phyloP scores from a whole-genome alignment of 2,888 invertebrate species.

The Fabriciana adippe region DNA sequence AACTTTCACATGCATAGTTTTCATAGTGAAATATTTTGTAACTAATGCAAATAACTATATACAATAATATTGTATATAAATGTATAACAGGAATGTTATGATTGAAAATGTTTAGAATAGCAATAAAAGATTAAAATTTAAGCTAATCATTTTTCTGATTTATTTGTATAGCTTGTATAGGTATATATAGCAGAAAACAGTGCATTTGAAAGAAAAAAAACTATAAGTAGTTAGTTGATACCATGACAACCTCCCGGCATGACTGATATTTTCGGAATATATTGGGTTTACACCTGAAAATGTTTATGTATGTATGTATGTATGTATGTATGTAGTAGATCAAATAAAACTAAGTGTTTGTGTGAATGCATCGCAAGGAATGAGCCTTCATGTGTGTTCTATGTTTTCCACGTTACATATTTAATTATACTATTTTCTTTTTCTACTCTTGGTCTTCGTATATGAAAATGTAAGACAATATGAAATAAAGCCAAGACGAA shows the following conservation, averaged over 20 bases:
- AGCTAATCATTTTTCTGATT: too few species aligned
- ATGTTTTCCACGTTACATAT: not conserved
- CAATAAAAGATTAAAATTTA: too few species aligned
- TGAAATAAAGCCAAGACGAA: too few species aligned
- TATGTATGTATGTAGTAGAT: not conserved
- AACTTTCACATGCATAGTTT: slow-evolving; percentile 14
- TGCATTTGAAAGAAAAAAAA: slow-evolving; percentile 1
- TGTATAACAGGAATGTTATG: too few species aligned
- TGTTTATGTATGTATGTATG: not conserved
- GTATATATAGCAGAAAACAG: not conserved
- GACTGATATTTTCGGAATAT: not conserved
- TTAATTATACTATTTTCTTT: not conserved
- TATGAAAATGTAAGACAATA: too few species aligned
- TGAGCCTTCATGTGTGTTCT: not conserved
- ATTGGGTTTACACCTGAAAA: not conserved
- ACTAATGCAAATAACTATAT: too few species aligned
- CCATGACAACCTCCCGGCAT: not conserved
- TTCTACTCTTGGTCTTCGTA: too few species aligned
- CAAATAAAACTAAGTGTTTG: not conserved
- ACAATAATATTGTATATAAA: too few species aligned
- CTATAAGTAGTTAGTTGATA: slow-evolving; percentile 3
- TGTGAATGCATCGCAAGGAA: not conserved
- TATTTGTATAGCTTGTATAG: not conserved
- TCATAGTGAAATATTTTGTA: too few species aligned
- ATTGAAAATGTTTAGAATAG: too few species aligned